Evolutionary conservation across 2,113 vertebrate genomes (phyloP), one percentile per base, ranked within the genome.

Genomic region (Oxygymnocypris stewartii): DNA sequence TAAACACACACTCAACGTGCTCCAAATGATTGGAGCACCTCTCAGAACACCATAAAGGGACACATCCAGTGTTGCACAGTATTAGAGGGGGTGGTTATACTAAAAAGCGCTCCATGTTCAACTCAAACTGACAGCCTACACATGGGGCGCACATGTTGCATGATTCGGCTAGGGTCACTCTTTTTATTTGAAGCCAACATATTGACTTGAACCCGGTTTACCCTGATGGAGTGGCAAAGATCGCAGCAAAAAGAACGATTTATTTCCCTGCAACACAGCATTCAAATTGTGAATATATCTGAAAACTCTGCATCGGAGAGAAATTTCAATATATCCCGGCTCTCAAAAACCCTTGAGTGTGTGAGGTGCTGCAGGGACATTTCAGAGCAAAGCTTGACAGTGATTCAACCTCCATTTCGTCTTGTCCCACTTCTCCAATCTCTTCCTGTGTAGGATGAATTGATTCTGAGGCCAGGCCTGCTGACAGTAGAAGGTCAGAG

Each of bases 361-460:
- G 49, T 12, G 42, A 31, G 69, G 69, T 59, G 67, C 69, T 59
- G 67, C 49, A 75, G 82, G 49, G 69, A 51, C 49, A 74, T 74
- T 74, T 74, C 49, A 57, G 23, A 59, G 31, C 13, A 35, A 89
- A 86, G 76, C 88, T 85, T 91, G 91, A 90, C 89, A 91, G 84
- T 18, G 78, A 90, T 88, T 85, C 76, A 85, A 85, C 83, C 89
- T 88, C 75, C 73, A 61, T 75, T 83, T 71, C 25, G 65, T 87
- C 83, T 90, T 25, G 4, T 84, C 84, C 75, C 81, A 90, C 84
- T 91, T 88, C 86, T 84, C 73, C 80, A 87, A 89, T 90, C 79
- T 84, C 87, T 89, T 85, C 84, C 87, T 87, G 88, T 84, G 90
- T 85, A 69, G 89, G 89, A 91, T 86, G 88, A 91, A 92, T 88